Base-by-base conservation (phyloP, 2,113 vertebrate genomes). In the Manacus vitellinus region DNA sequence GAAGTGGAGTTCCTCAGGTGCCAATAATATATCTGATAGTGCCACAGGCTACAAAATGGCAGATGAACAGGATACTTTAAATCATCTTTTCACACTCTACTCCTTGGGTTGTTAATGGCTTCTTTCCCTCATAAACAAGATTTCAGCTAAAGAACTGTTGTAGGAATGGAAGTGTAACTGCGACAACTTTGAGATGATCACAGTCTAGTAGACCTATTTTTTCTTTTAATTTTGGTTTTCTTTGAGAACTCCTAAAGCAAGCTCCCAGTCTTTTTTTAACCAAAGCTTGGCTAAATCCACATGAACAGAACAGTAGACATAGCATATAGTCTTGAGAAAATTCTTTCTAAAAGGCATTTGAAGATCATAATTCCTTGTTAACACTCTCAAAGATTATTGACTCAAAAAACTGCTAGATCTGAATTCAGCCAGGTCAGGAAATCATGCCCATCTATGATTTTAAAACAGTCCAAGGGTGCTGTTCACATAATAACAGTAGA, bases 21-120 rank as follows among this genome's bases (percentile, higher is more conserved):
- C 4, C 2, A 0, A 18, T 11, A 73, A 47, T 0, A 3, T 12
- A 39, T 47, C 54, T 33, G 17, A 12, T 37, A 58, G 8, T 43
- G n/a, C 14, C 25, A 21, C 47, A 22, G 27, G 46, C 22, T 61
- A 46, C n/a, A 66, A 62, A 92, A 78, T 28, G 20, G 8, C 18
- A 90, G 24, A 31, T 17, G 5, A 72, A 25, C 7, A 74, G 8
- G 11, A 33, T 37, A 35, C 14, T 67, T 71, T 37, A 71, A 89
- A 83, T 63, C 14, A 47, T 30, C 10, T 82, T 91, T 84, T 65
- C 44, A 73, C 12, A 44, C 1, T 3, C 6, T 70, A 56, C 31
- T 73, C 2, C 3, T 58, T 51, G 18, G 15, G 30, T 12, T 39
- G 7, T 71, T 52, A 67, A 35, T 22, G 10, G 71, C 13, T 85